Base-by-base conservation (phyloP, 1,140 invertebrate species). In the Oppia nitens region DNA sequence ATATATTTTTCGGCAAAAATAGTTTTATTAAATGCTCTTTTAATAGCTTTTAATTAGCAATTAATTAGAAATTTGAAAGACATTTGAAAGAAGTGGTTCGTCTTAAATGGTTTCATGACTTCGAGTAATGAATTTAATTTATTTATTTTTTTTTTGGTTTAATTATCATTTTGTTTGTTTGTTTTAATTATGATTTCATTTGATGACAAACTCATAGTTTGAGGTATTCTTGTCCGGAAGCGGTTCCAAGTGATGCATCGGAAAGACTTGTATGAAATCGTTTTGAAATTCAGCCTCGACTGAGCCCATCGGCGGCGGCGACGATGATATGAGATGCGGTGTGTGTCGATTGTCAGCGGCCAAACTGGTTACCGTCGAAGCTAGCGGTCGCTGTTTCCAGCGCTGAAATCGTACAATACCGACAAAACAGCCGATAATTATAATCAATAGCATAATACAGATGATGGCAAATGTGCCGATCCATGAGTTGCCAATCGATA, bases 201-300 rank as follows among this genome's bases (percentile, higher is more conserved):
- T 51, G n/a, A 50, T 57, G 11, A 57, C 32, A 23, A n/a, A 57
- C 21, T 45, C 45, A 52, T 57, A 47, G 23, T n/a, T n/a, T 40
- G 6, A 17, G 32, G 25, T 47, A 53, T 62, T 62, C 26, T 62
- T 62, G 26, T 62, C 61, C 20, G 61, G 61, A 52, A 62, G 54
- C 20, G 61, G 61, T 29, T 62, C 53, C 6, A 62, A 29, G 32
- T 62, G 61, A 45, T 62, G 61, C 57, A 59, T 59, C 14, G 61
- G 61, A 60, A 62, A 62, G n/a, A 62, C 61, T 55, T 55, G 52
- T 3, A 62, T 62, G 28, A 62, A 62, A 59, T 62, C 61, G 20
- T 62, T 62, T 47, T 62, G 53, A 55, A 62, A 62, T 56, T 62
- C 61, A 23, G 61, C 61, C 48, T 57, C 56, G 21, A 28, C 56